Conservation (phyloP, 1,140 invertebrate species). For the Spodoptera frugiperda region DNA sequence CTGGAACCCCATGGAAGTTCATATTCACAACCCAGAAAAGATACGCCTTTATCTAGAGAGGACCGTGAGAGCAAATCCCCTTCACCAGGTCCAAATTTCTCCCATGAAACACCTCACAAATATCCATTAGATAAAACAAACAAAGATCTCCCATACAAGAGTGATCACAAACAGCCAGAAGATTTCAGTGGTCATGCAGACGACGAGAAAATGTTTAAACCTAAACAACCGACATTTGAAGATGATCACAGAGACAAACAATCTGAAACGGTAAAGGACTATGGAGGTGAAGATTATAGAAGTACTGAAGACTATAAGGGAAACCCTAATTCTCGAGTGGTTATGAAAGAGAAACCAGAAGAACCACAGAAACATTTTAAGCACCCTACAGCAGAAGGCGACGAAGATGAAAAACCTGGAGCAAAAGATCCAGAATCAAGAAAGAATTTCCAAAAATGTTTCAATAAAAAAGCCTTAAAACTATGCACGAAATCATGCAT, state of each 20-base stretch:
- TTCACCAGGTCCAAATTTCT: no score
- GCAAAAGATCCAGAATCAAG: background rate
- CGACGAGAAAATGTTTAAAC: background rate
- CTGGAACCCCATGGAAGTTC: background rate
- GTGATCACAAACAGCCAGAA: background rate
- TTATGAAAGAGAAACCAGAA: background rate
- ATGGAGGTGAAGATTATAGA: background rate
- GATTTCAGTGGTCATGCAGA: background rate
- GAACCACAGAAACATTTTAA: background rate
- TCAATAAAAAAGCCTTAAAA: slow-evolving; percentile 36
- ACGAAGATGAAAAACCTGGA: background rate
- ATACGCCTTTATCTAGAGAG: background rate
- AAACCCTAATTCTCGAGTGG: background rate
- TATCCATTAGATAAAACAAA: no score
- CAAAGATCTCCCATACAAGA: background rate
- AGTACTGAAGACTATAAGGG: background rate
- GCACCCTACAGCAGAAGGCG: background rate
- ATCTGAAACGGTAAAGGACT: background rate
- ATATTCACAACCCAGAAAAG: background rate
- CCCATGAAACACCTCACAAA: no score
- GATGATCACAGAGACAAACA: background rate
- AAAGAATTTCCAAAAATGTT: slow-evolving; percentile 10
- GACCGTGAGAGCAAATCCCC: background rate
- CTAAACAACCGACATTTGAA: background rate
- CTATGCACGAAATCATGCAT: slow-evolving; percentile 45